phyloP scores from a whole-genome alignment of 2,113 vertebrate species.

The Eclectus roratus region DNA sequence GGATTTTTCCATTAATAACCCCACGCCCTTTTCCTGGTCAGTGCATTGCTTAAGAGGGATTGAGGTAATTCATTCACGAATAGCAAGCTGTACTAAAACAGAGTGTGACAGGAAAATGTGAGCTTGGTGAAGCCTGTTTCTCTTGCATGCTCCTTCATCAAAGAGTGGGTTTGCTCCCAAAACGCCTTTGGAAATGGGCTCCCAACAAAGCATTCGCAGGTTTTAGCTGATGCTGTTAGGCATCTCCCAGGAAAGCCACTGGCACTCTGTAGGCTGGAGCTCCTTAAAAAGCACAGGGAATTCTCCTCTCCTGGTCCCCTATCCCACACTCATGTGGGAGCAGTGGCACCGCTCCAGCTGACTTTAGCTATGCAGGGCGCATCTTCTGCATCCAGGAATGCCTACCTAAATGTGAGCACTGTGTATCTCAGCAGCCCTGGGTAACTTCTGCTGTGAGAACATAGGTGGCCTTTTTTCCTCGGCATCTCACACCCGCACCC shows the following conservation, averaged over 20 bases:
- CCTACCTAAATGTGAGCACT: neutral
- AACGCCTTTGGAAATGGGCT: neutral
- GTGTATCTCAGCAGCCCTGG: neutral
- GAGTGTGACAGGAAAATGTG: neutral
- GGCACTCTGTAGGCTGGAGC: neutral
- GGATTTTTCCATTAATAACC: conserved; percentile 71
- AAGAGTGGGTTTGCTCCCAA: neutral
- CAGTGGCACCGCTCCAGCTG: neutral
- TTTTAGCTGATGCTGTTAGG: neutral
- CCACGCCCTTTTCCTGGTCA: conserved; percentile 65
- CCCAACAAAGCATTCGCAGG: neutral
- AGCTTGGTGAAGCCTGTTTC: neutral
- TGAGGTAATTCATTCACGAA: conserved; percentile 72
- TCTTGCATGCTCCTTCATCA: accelerated
- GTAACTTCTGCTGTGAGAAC: neutral
- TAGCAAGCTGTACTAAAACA: neutral
- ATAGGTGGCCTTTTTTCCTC: neutral
- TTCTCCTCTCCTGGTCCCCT: accelerated
- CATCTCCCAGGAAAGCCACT: neutral
- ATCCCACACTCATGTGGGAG: accelerated
- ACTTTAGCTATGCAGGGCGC: neutral
- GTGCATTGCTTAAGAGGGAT: conserved; percentile 49
- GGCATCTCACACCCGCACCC: neutral
- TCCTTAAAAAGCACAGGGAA: neutral
- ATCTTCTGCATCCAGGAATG: neutral